Evolutionary conservation across 2,888 invertebrate genomes (phyloP), one percentile per base, ranked within the genome.

Genomic region (Byasa hedistus): DNA sequence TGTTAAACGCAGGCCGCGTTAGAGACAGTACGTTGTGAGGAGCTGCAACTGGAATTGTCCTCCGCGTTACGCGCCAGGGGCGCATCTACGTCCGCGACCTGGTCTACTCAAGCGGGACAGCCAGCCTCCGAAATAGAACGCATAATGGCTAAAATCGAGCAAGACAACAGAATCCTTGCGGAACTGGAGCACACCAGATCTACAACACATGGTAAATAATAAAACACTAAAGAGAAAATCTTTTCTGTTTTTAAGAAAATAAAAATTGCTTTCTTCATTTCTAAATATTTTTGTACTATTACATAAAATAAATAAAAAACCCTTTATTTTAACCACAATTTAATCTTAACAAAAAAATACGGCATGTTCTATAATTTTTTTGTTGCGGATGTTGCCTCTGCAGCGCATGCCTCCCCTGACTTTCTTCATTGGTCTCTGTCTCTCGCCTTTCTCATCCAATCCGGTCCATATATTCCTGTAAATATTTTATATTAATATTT

Each of bases 101-200:
- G 88, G 88, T 81, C 85, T 0, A 75, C 83, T 76, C 76, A 82
- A 83, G 80, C 93, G 79, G 81, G 87, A 55, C 89, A 87, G 76
- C 90, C 91, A 0, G 94, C 94, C 71, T 94, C 95, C 55, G 97
- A 98, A 92, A 97, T 98, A 84, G 97, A 98, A 88, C 94, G 97
- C 81, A 97, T 98, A 85, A 97, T 98, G 96, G 97, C 97, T 75
- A 98, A 98, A 93, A 97, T 98, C 79, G 97, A 98, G 89, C 98
- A 97, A 89, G 95, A 95, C 91, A 96, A 96, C 91, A 94, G 96
- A 77, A 96, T 98, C 78, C 93, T 98, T 80, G 97, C 98, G 72
- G 98, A 98, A 84, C 91, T 98, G 80, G 98, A 98, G 85, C 96
- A 96, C 85, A 94, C 95, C 75, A 93, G 96, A 82, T 94, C 94